Base-by-base conservation (phyloP, 1,140 invertebrate species). In the Brachionus plicatilis region DNA sequence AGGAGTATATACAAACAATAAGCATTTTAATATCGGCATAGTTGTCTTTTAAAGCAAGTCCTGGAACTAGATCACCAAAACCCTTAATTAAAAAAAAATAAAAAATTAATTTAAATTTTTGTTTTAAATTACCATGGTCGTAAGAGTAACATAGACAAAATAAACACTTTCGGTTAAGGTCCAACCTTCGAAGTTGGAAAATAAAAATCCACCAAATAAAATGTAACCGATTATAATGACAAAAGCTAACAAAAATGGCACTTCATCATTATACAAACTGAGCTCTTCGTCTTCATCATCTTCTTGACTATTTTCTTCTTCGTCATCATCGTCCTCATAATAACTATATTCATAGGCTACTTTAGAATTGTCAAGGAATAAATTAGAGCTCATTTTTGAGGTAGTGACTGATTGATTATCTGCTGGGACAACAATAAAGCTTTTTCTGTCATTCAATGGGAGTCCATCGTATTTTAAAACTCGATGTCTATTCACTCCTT, bases 61-160 rank as follows among this genome's bases (percentile, higher is more conserved):
- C 96, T 0, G 96, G 96, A 0, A 97, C 95, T 88, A 97, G 95
- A 90, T 98, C 96, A 1, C 96, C 96, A 87, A 98, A 95, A 0
- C 96, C 96, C 85, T 82, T 37, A 37, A 56, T 20, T 45, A 12
- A n/a, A 7, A 56, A 12, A 45, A 14, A 60, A 41, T 12, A 65
- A 17, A 17, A 33, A 33, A 41, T n/a, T n/a, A n/a, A 53, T 33
- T 53, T 24, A 41, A 8, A 1, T 1, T 14, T 65, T 27, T 24
- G n/a, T 9, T 37, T n/a, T 17, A 6, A 24, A 11, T 65, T 82
- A 82, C 79, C 53, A 97, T 95, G 80, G 91, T 92, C 43, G 90
- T 90, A 37, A 93, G 88, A 0, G 92, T 95, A 29, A 96, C 95
- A 90, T 96, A 97, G 87, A 95, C 97, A 88, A 97, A 98, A 89